phyloP scores from a whole-genome alignment of 1,140 invertebrate species.

The Drosophila watanabei region DNA sequence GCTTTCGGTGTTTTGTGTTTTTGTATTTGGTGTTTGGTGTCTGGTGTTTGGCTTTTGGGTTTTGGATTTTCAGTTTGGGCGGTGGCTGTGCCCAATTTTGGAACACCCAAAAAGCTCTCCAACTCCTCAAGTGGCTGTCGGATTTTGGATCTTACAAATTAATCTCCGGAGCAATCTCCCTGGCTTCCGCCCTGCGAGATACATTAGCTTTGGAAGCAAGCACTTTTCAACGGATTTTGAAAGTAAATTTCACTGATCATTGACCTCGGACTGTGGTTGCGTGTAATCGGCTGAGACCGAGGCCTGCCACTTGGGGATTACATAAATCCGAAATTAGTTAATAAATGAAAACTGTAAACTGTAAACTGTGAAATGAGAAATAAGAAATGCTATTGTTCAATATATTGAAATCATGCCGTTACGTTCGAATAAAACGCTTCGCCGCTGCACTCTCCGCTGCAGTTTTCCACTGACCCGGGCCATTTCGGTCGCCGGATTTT shows the following conservation, averaged over 20 bases:
- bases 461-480: conserved; percentile 50
- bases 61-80: conserved; percentile 2
- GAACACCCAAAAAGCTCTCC: conserved; percentile 40
- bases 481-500: conserved; percentile 3
- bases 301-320: conserved; percentile 68
- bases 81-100: conserved; percentile 38
- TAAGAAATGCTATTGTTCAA: conserved; percentile 62
- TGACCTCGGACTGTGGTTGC: conserved; percentile 80
- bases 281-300: conserved; percentile 66
- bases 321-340: conserved; percentile 83
- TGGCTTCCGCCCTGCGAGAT: conserved; percentile 57
- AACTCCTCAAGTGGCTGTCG: conserved; percentile 20
- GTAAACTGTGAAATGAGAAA: conserved; percentile 72
- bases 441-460: conserved; percentile 58
- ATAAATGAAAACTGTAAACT: conserved; percentile 82
- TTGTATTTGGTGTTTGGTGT: background rate
- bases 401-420: conserved; percentile 66
- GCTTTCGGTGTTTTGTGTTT: background rate
- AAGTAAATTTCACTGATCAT: conserved; percentile 84
- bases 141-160: conserved; percentile 62
- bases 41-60: background rate
- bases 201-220: conserved; percentile 30
- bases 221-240: conserved; percentile 77
- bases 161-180: conserved; percentile 51
- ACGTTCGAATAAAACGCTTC: conserved; percentile 61